Base-by-base conservation (phyloP, 1,140 invertebrate species). In the Lasioglossum baleicum region DNA sequence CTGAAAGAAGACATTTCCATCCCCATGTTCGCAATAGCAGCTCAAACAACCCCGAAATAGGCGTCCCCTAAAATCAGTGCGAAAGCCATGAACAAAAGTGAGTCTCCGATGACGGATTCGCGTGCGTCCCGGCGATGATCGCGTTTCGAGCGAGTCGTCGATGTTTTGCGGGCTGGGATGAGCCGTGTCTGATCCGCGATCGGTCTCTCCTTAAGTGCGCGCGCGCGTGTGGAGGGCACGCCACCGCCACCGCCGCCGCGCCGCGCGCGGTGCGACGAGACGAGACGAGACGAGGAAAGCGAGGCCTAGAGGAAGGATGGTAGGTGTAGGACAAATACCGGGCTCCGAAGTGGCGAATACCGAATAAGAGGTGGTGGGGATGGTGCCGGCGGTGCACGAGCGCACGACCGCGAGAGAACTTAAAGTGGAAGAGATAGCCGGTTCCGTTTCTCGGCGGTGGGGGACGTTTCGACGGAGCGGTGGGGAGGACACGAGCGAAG, bases 361-460 rank as follows among this genome's bases (percentile, higher is more conserved):
- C 58, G 66, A 70, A 48, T 48, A 10, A 83, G 15, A 84, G 81
- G 67, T 80, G 60, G 85, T 83, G 89, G 88, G 89, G 84, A 82
- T 35, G 83, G 71, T 75, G 44, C 75, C 77, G 66, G 85, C 83
- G 35, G 82, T 83, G 84, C 82, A 87, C 87, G 84, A 72, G 86
- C 51, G 51, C 79, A 76, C 35, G 75, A 86, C 83, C 85, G 77
- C 85, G 87, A 83, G 78, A 80, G 79, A 65, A 81, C 87, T 88
- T 87, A 83, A 87, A 89, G 83, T 87, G 86, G 83, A 90, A 90
- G 87, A 92, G 90, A 92, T 89, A 90, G 90, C 87, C 84, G 85
- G 85, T 87, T 87, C 88, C 68, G 85, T 73, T 58, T 61, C 40
- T 61, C 31, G 13, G 80, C 84, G 89, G 91, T 83, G 76, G 84